Evolutionary conservation across 2,888 invertebrate genomes (phyloP).

Genomic region (Amiota communis): DNA sequence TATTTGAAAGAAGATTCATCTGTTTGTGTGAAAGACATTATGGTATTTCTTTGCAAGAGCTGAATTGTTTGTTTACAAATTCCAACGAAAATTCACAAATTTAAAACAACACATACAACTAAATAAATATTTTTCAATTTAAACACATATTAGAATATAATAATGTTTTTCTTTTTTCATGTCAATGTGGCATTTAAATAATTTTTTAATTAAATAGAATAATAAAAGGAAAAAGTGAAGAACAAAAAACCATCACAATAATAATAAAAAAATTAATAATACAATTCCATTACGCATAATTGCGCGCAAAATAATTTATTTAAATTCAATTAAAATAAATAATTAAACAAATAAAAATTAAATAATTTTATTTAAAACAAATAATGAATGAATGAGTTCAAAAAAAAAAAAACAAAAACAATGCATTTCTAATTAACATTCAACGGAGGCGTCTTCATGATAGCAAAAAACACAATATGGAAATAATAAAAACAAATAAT

Average conservation of each 20-base stretch:
- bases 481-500: constrained; percentile 31
- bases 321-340: constrained; percentile 19
- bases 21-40: too few relatives aligned
- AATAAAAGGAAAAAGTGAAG: constrained; percentile 49
- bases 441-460: constrained; percentile 31
- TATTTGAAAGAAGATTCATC: too few relatives aligned
- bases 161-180: too few relatives aligned
- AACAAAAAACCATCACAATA: too few relatives aligned
- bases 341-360: constrained; percentile 21
- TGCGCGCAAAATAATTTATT: constrained; percentile 12
- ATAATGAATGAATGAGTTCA: neutral
- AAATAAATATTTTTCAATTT: too few relatives aligned
- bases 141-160: too few relatives aligned
- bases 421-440: constrained; percentile 59
- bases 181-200: neutral
- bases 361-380: constrained; percentile 17
- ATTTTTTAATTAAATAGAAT: constrained; percentile 29
- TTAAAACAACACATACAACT: too few relatives aligned
- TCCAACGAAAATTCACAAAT: too few relatives aligned
- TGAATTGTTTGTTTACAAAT: too few relatives aligned
- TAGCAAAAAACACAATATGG: constrained; percentile 24
- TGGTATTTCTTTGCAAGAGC: too few relatives aligned
- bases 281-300: constrained; percentile 37
- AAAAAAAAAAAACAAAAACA: constrained; percentile 22
- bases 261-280: too few relatives aligned